A percentile compares a stretch with the other conserved stretches of the same genome.
Conservation (phyloP, 2,797 vertebrate genomes). For the Sebastes steindachneri region DNA sequence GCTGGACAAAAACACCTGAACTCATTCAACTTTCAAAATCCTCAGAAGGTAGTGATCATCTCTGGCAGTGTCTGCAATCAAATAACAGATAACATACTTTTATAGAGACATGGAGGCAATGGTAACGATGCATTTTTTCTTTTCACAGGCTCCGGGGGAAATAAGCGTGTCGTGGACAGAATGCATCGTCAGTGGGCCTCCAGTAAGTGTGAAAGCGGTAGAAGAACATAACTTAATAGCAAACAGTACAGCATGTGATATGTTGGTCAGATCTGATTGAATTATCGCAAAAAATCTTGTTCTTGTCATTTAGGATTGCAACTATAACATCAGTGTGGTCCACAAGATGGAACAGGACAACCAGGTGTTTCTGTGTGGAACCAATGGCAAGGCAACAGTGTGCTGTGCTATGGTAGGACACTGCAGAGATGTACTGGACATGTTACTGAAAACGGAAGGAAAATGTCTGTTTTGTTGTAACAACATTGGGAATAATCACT, state of each 20-base stretch:
- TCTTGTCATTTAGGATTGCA: slow-evolving; percentile 45
- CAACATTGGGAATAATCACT: not conserved
- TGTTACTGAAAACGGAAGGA: not conserved
- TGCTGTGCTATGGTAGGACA: slow-evolving; percentile 75
- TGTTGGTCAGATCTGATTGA: not conserved
- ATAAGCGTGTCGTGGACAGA: not conserved
- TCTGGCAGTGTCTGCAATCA: not conserved
- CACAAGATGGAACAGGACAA: slow-evolving; percentile 10
- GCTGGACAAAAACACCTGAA: slow-evolving; percentile 29
- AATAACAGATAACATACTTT: too few relatives aligned
- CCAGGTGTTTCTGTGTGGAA: slow-evolving; percentile 62
- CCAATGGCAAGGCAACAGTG: fast-evolving
- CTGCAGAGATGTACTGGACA: not conserved
- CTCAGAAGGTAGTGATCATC: not conserved
- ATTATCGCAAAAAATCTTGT: fast-evolving
- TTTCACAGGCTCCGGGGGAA: slow-evolving; percentile 19
- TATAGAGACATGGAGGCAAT: not conserved
- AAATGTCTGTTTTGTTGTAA: not conserved
- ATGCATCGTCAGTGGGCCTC: fast-evolving
- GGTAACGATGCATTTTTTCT: not conserved
- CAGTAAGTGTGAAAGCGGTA: not conserved
- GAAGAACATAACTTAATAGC: not conserved
- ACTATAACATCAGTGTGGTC: slow-evolving; percentile 54
- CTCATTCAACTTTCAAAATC: slow-evolving; percentile 29
- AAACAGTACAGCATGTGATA: not conserved